A percentile compares a stretch with the other conserved stretches of the same genome.
Conservation (phyloP, 2,113 vertebrate species). For the Campylorhamphus procurvoides region DNA sequence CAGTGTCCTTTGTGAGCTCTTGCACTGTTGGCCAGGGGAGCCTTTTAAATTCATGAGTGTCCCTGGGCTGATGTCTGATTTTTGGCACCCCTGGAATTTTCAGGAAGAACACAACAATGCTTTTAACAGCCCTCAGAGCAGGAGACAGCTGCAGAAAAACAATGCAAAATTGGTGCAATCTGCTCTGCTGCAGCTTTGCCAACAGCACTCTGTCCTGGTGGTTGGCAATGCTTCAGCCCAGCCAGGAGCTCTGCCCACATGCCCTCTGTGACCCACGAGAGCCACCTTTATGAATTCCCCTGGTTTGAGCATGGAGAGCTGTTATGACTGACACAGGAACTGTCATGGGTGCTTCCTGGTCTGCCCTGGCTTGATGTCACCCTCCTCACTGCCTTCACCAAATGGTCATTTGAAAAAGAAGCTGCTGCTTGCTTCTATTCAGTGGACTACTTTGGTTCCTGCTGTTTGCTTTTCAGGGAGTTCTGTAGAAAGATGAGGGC, state of each 20-base stretch:
- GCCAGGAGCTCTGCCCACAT: background rate
- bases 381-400: background rate
- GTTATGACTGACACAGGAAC: background rate
- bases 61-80: background rate
- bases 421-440: background rate
- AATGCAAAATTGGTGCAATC: background rate
- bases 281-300: background rate
- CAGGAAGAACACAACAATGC: background rate
- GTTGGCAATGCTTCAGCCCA: background rate
- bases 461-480: fast-evolving
- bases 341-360: fast-evolving
- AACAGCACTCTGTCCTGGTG: background rate
- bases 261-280: background rate
- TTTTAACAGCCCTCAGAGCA: background rate
- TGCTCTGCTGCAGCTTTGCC: conserved; percentile 10
- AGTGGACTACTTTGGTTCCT: background rate
- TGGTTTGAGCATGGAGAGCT: background rate
- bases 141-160: background rate
- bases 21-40: background rate
- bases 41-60: fast-evolving
- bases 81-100: background rate
- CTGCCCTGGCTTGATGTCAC: background rate
- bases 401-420: background rate
- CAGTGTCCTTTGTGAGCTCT: background rate
- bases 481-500: background rate